These are phyloP conservation scores for Cephus pulcher DNA, from an alignment of 2,888 invertebrate species.

Conservation along the genomic window DNA sequence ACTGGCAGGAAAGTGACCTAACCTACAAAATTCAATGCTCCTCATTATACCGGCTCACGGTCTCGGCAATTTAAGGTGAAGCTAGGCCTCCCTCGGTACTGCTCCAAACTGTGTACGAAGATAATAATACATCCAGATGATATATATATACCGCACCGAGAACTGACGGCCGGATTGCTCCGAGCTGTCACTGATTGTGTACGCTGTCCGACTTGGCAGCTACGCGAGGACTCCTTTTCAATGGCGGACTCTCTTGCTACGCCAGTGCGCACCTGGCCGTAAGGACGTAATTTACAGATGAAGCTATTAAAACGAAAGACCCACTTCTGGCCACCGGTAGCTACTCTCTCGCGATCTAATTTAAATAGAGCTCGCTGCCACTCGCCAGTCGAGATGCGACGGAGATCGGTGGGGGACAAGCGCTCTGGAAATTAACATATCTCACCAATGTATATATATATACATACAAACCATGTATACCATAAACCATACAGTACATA, in stretches of 20 bases:
- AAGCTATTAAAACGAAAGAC: conserved; percentile 44
- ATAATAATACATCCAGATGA: background rate
- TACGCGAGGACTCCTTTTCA: background rate
- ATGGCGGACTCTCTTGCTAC: background rate
- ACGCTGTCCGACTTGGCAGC: conserved; percentile 2
- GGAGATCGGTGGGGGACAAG: conserved; percentile 38
- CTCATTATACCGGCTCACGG: background rate
- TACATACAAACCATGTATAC: too few relatives aligned
- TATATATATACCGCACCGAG: background rate
- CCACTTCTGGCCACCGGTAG: conserved; percentile 7
- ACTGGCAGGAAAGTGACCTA: background rate
- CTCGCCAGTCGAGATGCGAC: conserved; percentile 29
- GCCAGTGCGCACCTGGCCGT: background rate
- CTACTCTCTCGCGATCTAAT: conserved; percentile 48
- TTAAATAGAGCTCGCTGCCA: conserved; percentile 51
- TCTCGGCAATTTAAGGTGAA: background rate
- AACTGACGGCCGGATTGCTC: background rate
- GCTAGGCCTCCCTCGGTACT: background rate
- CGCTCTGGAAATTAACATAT: conserved; percentile 61
- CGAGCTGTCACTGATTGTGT: background rate
- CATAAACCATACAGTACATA: background rate
- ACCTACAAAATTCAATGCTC: background rate
- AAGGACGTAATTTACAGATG: conserved; percentile 39
- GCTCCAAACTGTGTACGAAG: background rate
- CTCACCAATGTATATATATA: conserved; percentile 44